Base-by-base conservation (phyloP, 2,113 vertebrate genomes). In the Sapajus apella region DNA sequence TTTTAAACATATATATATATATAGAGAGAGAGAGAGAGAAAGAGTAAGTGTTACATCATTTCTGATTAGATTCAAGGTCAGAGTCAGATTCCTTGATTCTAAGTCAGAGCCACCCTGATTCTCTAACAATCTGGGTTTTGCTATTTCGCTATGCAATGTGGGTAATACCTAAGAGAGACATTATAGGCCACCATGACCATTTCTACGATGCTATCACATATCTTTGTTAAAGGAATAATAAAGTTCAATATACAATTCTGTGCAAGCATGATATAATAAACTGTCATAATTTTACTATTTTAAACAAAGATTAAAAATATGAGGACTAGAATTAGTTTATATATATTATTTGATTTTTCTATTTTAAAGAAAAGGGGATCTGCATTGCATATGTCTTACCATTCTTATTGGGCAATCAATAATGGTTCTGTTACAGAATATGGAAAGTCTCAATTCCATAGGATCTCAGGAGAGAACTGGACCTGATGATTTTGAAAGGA, bases 401-500 rank as follows among this genome's bases (percentile, higher is more conserved):
- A 56, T 90, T 83, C 30, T 37, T 90, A 5, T 45, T 35, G 30
- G 16, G 12, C 73, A 85, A 76, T 45, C 20, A 45, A n/a, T 70
- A 50, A 40, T 96, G 97, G 61, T 94, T 98, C 82, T 97, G 20
- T 98, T 99, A 68, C 97, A 99, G 99, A 97, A 68, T 61, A 98
- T 98, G 98, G 99, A 99, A 97, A 98, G 81, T 90, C 98, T 98
- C 97, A 96, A n/a, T 96, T 97, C 98, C 50, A 89, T 98, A 88
- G 98, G 86, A 66, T 93, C 98, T 76, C 35, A 89, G 91, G 98
- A 99, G 61, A 98, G 95, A 98, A 77, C 97, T 82, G 98, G 80
- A 97, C 86, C 92, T 61, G 98, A 98, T 73, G 97, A 97, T 98
- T 98, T 98, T 98, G 99, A 99, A 87, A 88, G 97, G 55, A 96